Conservation (phyloP, 2,113 vertebrate species). For the Telmatochromis brachygnathus region DNA sequence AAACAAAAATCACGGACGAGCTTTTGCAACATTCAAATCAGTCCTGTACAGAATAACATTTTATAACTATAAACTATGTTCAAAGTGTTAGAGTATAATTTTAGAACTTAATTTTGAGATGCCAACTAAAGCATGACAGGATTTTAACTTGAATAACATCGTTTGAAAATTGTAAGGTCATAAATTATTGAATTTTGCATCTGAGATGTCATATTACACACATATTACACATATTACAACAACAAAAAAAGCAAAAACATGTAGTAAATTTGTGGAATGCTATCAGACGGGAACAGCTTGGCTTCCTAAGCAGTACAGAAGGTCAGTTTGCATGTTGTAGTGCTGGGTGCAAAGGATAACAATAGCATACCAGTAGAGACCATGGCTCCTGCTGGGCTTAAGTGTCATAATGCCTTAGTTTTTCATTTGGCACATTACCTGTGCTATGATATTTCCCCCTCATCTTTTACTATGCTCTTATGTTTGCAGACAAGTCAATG, state of each 20-base stretch:
- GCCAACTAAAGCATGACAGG: neutral
- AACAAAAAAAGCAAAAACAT: neutral
- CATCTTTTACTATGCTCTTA: neutral
- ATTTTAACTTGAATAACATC: neutral
- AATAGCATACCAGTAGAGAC: neutral
- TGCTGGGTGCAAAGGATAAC: neutral
- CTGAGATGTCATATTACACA: neutral
- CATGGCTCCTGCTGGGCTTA: neutral
- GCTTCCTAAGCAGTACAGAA: neutral
- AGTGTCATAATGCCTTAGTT: neutral
- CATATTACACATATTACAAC: neutral
- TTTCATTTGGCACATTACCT: neutral
- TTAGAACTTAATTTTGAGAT: neutral
- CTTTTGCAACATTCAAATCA: neutral
- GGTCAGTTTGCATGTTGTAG: neutral
- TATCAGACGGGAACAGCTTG: neutral
- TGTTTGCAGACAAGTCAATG: neutral
- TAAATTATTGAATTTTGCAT: neutral
- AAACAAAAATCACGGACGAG: neutral
- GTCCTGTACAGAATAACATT: neutral
- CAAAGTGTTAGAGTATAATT: neutral
- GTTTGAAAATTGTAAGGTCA: neutral
- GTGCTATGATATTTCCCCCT: neutral
- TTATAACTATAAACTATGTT: neutral
- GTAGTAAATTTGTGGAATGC: neutral